A percentile compares a stretch with the other conserved stretches of the same genome.
These are phyloP conservation scores for Cacatua alba DNA, from an alignment of 2,113 vertebrate genomes.

Conservation along the genomic window DNA sequence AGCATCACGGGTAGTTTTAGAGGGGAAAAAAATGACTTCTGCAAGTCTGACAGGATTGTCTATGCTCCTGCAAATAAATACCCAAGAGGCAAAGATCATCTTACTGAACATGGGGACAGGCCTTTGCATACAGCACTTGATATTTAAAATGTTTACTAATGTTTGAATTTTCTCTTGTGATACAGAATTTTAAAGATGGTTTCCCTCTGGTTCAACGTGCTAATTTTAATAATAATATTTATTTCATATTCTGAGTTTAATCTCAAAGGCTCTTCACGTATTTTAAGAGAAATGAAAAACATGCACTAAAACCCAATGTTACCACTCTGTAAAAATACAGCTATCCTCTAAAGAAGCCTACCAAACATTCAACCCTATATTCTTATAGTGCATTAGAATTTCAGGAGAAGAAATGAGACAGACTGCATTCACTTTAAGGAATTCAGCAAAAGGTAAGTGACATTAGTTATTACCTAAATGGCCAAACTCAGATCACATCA, in stretches of 20 bases:
- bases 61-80: not conserved
- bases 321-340: not conserved
- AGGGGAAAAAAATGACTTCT: not conserved
- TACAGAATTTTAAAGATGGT: not conserved
- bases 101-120: not conserved
- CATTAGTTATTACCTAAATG: not conserved
- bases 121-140: not conserved
- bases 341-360: not conserved
- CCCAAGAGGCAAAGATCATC: not conserved
- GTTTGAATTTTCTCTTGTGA: not conserved
- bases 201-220: not conserved
- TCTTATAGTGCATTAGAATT: not conserved
- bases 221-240: not conserved
- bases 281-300: not conserved
- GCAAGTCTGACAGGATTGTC: not conserved
- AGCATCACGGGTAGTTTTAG: not conserved
- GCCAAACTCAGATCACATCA: not conserved
- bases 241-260: not conserved
- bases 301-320: not conserved
- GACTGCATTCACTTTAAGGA: not conserved
- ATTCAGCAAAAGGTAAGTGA: not conserved
- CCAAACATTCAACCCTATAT: not conserved
- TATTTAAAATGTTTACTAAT: not conserved
- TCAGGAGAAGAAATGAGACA: not conserved
- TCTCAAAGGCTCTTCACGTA: not conserved